Evolutionary conservation across 2,113 vertebrate species (phyloP).

Genomic region (Capricornis sumatraensis): DNA sequence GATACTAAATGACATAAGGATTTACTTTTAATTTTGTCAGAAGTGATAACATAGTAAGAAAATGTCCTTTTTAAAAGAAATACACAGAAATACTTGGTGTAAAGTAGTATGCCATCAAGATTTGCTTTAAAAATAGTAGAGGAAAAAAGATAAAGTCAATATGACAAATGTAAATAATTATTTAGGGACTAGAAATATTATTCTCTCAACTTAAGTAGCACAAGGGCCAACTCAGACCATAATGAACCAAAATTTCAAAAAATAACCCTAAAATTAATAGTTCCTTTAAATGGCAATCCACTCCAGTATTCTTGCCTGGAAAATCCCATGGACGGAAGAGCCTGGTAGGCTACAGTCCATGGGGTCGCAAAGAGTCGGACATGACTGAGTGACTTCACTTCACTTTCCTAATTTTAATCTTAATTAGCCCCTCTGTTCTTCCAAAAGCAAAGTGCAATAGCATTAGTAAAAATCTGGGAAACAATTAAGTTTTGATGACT

Average conservation of each 20-base stretch:
- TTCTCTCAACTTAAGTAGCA: neutral
- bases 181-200: neutral
- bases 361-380: too few relatives aligned
- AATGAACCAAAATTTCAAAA: neutral
- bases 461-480: neutral
- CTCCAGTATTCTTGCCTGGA: too few relatives aligned
- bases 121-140: slow-evolving; percentile 6
- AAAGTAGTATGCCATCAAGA: neutral
- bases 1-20: neutral
- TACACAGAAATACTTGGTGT: neutral
- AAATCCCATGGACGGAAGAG: too few relatives aligned
- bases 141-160: neutral
- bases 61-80: neutral
- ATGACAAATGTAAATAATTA: neutral
- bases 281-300: neutral
- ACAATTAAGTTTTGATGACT: neutral
- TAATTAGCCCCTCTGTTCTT: neutral
- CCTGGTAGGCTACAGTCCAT: too few relatives aligned
- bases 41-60: neutral
- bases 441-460: neutral
- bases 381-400: too few relatives aligned
- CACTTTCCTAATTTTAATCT: neutral
- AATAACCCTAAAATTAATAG: neutral
- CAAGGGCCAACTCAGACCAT: neutral
- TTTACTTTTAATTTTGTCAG: slow-evolving; percentile 5